Evolutionary conservation across 2,888 invertebrate species (phyloP), one percentile per base, ranked within the genome.

Genomic region (Psylliodes chrysocephalus): DNA sequence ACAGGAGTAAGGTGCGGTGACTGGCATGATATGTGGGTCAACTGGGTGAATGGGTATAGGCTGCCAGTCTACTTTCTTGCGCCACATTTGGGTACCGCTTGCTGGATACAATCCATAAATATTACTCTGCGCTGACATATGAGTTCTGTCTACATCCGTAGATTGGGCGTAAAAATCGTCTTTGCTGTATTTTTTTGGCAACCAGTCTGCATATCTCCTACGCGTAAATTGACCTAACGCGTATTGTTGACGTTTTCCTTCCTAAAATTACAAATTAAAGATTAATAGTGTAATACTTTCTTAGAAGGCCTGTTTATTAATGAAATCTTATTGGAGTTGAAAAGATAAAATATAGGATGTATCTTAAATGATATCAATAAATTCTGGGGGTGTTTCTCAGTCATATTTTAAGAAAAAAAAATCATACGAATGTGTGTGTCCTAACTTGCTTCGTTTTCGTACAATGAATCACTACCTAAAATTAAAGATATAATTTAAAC

Each of bases 121-220:
- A 78, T 92, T 89, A 1, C 89, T 85, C 76, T 90, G 86, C 0
- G 92, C 95, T 65, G 93, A 93, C 91, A 93, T 93, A 7, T 95
- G 82, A 0, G 95, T 93, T 28, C 95, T 87, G 81, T 95, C 94
- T 17, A 90, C 89, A 81, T 94, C 92, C 0, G 94, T 93, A 52
- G 93, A 91, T 60, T 85, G 82, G 1, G 89, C 81, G 70, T 82
- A 82, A 19, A 90, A 82, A 75, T 88, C 82, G 18, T 84, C 79
- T 17, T 77, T 79, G 7, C 84, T 81, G 75, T 88, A 90, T 5
- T 72, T 75, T 1, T 77, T 72, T 28, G 83, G 82, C 6, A 89
- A 64, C 38, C 89, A 84, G 72, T 87, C 83, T 38, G 82, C 78
- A 79, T 94, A 94, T 12, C 91, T 86, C 52, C 84, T 80, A 17